phyloP scores from a whole-genome alignment of 2,797 vertebrate species.

The Pangasius djambal region DNA sequence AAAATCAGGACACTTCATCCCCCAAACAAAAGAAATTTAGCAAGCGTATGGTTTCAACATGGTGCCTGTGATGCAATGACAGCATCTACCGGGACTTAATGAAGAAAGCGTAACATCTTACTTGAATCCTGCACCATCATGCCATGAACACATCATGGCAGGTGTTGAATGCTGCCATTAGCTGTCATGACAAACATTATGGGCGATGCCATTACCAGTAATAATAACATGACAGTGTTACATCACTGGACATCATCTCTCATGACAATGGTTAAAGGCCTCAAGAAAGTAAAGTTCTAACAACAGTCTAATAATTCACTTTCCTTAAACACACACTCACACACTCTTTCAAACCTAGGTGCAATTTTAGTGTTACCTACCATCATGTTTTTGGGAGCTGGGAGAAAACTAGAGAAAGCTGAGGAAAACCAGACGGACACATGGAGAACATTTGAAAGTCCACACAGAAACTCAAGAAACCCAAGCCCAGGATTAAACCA shows the following conservation, averaged over 20 bases:
- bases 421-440: neutral
- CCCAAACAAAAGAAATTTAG: constrained; percentile 23
- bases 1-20: constrained; percentile 71
- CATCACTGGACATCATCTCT: neutral
- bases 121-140: neutral
- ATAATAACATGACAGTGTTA: neutral
- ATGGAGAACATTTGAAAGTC: neutral
- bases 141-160: neutral
- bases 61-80: neutral
- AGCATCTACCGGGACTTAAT: neutral
- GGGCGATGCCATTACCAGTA: neutral
- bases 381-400: neutral
- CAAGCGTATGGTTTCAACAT: neutral
- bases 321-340: neutral
- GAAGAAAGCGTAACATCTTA: neutral
- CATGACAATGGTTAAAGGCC: neutral
- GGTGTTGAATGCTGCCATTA: neutral
- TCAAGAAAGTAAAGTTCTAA: neutral
- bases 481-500: neutral
- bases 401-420: neutral
- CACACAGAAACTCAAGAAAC: neutral
- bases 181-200: neutral
- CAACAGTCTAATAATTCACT: too few species aligned
- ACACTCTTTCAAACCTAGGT: too few species aligned
- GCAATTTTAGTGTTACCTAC: neutral